Evolutionary conservation across 1,140 invertebrate species (phyloP).

Genomic region (Nixonia krombeini): DNA sequence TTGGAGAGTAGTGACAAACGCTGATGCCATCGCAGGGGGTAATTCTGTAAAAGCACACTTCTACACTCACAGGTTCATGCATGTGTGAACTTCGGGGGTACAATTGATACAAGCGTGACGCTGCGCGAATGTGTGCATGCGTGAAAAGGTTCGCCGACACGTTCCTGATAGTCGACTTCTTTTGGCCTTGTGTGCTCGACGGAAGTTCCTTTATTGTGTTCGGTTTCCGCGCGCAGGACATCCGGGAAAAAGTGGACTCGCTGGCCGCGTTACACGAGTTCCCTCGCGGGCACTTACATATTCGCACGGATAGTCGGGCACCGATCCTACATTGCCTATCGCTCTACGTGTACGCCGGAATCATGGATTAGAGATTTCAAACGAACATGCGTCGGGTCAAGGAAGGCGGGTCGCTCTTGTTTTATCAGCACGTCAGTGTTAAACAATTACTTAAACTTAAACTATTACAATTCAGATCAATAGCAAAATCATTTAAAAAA

Average conservation of each 20-base stretch:
- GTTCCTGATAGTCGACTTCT: slow-evolving; percentile 45
- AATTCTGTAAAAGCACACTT: slow-evolving; percentile 8
- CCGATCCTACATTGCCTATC: slow-evolving; percentile 27
- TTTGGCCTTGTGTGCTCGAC: slow-evolving; percentile 63
- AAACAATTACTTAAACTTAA: slow-evolving; percentile 1
- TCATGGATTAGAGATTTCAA: slow-evolving; percentile 68
- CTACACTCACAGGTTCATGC: slow-evolving; percentile 2
- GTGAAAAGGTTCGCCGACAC: slow-evolving; percentile 20
- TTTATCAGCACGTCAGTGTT: slow-evolving; percentile 16
- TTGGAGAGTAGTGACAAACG: slow-evolving; percentile 32
- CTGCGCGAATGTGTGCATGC: slow-evolving; percentile 6
- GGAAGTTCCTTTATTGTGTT: slow-evolving; percentile 66
- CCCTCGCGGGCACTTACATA: slow-evolving; percentile 5
- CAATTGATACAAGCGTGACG: slow-evolving; percentile 27
- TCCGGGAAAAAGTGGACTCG: slow-evolving; percentile 66
- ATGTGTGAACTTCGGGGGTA: no score
- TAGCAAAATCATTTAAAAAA: no score
- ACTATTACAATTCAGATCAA: no score
- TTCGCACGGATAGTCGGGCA: slow-evolving; percentile 37
- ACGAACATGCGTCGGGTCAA: slow-evolving; percentile 36
- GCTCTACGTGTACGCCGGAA: slow-evolving; percentile 56
- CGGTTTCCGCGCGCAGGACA: slow-evolving; percentile 64
- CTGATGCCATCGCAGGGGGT: slow-evolving; percentile 27
- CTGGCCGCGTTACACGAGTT: slow-evolving; percentile 34
- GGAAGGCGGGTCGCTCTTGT: slow-evolving; percentile 22